Conservation (phyloP, 2,888 invertebrate genomes). For the Nomada hirtipes region DNA sequence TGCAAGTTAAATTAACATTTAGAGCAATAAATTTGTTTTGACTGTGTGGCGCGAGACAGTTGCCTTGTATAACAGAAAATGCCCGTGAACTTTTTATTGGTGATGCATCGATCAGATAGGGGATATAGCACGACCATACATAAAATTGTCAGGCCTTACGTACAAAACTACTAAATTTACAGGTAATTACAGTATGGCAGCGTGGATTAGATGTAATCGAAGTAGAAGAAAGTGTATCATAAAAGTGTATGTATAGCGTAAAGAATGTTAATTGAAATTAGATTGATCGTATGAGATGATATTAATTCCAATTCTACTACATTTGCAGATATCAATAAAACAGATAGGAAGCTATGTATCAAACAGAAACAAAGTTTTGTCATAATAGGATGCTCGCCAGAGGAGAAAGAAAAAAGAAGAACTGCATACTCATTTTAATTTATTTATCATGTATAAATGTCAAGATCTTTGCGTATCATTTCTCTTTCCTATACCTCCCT, state of each 20-base stretch:
- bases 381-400: too few species aligned
- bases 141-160: conserved; percentile 31
- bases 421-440: background rate
- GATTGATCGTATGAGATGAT: too few species aligned
- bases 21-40: background rate
- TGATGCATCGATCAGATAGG: conserved; percentile 52
- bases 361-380: background rate
- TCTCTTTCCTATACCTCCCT: too few species aligned
- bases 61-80: background rate
- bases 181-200: background rate
- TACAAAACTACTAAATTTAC: conserved; percentile 31
- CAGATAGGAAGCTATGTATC: too few species aligned
- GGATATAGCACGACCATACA: conserved; percentile 10
- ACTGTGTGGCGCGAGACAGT: background rate
- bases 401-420: background rate
- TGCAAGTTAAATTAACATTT: background rate
- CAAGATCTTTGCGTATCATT: background rate
- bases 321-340: background rate
- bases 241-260: too few species aligned
- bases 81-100: conserved; percentile 67
- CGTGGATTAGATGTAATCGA: background rate
- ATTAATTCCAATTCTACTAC: background rate
- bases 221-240: background rate
- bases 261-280: too few species aligned
- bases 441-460: background rate